Conservation (phyloP, 1,140 invertebrate genomes). For the Hylaeus volcanicus region DNA sequence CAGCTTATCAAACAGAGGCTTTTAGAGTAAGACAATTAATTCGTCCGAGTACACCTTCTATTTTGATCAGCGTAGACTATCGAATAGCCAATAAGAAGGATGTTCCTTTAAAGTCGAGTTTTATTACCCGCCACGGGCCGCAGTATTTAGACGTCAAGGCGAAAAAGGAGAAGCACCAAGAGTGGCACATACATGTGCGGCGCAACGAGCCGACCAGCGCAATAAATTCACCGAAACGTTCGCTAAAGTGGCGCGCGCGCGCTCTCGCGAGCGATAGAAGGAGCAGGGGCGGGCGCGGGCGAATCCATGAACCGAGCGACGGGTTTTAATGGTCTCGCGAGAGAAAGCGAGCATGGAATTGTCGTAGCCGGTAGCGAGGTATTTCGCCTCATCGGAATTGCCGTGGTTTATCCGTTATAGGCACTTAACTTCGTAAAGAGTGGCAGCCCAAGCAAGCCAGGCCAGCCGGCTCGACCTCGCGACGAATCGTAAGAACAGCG, state of each 20-base stretch:
- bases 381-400: conserved; percentile 49
- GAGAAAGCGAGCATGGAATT: conserved; percentile 51
- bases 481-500: conserved; percentile 38
- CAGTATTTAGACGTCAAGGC: conserved; percentile 21
- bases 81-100: not conserved
- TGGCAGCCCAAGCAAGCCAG: not conserved
- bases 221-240: conserved; percentile 54
- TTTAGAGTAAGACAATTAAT: no score
- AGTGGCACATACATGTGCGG: not conserved
- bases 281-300: conserved; percentile 25
- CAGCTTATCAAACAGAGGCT: no score
- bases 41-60: not conserved
- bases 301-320: not conserved
- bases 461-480: conserved; percentile 16
- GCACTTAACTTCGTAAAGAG: conserved; percentile 32
- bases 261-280: not conserved
- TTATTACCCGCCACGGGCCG: not conserved
- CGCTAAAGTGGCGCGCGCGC: conserved; percentile 28
- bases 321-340: conserved; percentile 28
- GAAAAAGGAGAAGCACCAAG: not conserved
- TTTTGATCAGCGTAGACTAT: not conserved
- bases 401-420: conserved; percentile 50
- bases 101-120: not conserved
- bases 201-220: not conserved
- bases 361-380: conserved; percentile 16